A percentile compares a stretch with the other conserved stretches of the same genome.
Evolutionary conservation across 2,888 invertebrate species (phyloP).

Genomic region (Strigamia transsilvanica): DNA sequence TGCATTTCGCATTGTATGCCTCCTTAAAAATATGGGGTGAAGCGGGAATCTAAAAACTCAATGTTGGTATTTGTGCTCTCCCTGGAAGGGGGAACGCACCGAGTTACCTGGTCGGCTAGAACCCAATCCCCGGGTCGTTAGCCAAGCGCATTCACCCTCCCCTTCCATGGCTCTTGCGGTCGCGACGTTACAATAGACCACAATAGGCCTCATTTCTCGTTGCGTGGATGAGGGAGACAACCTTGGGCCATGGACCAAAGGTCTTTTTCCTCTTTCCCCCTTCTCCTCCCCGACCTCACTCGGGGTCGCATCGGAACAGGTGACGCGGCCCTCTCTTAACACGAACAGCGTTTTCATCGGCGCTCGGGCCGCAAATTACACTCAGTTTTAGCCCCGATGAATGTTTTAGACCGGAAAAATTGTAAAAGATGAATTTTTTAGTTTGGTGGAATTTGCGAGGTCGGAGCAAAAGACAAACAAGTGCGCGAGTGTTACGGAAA

Average conservation of each 20-base stretch:
- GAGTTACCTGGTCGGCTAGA: slow-evolving; percentile 2
- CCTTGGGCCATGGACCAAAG: background rate
- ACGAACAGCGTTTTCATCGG: too few species aligned
- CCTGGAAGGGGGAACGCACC: background rate
- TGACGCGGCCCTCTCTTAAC: slow-evolving; percentile 4
- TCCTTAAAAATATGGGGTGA: slow-evolving; percentile 1
- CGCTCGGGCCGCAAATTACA: too few species aligned
- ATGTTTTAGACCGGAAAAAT: too few species aligned
- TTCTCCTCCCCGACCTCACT: slow-evolving; percentile 12
- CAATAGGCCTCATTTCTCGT: background rate
- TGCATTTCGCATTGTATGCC: background rate
- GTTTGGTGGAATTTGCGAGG: too few species aligned
- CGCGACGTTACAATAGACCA: background rate
- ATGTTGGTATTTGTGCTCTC: slow-evolving; percentile 8
- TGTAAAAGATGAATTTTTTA: too few species aligned
- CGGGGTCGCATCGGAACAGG: background rate
- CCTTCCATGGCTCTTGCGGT: slow-evolving; percentile 3
- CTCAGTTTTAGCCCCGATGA: too few species aligned
- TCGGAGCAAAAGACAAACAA: background rate
- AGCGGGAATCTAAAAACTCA: slow-evolving; percentile 8
- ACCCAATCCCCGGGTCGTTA: slow-evolving; percentile 8
- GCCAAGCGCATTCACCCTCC: slow-evolving; percentile 8
- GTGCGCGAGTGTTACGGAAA: background rate
- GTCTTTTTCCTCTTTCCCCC: background rate
- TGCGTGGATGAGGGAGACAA: slow-evolving; percentile 8